Base-by-base conservation (phyloP, 1,140 invertebrate genomes). In the Drosophila sturtevanti region DNA sequence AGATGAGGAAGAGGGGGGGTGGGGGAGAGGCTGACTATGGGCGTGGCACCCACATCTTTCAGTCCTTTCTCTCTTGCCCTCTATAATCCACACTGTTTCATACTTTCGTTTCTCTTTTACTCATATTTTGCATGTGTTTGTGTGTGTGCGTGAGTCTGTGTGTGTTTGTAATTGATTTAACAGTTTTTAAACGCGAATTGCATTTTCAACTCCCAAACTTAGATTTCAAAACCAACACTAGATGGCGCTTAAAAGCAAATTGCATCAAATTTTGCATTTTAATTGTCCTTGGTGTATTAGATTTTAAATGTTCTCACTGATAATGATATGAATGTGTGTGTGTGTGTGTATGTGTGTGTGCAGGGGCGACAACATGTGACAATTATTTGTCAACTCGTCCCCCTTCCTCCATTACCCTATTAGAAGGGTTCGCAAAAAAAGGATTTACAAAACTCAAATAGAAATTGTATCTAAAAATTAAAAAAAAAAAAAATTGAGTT, bases 101-200 rank as follows among this genome's bases (percentile, higher is more conserved):
- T 34, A 12, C 27, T 44, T 35, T 44, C 51, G n/a, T 41, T 51
- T 37, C 22, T 55, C 52, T 41, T n/a, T n/a, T 9, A 22, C 22
- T n/a, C 21, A 14, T 35, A 12, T 41, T 38, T 38, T 60, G 16
- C 37, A 60, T 22, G 16, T 54, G 18, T 27, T 7, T 54, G 18
- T 54, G 24, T 18, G 16, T 38, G 34, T 38, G 35, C 14, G 4
- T 62, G 35, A 2, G 38, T 44, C 22, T 41, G 59, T 62, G 18
- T 18, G 35, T 44, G 38, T 65, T 56, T 68, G 60, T 72, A 72
- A 72, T 68, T 77, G 69, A 72, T 72, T 77, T 68, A 67, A 65
- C 60, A 63, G 54, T 76, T 76, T 76, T 76, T 64, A 66, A 63
- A 76, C 73, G 69, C 73, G 66, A 72, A 68, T 37, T 72, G 63